Evolutionary conservation across 2,113 vertebrate genomes (phyloP).

Genomic region (Leucosticte australis): DNA sequence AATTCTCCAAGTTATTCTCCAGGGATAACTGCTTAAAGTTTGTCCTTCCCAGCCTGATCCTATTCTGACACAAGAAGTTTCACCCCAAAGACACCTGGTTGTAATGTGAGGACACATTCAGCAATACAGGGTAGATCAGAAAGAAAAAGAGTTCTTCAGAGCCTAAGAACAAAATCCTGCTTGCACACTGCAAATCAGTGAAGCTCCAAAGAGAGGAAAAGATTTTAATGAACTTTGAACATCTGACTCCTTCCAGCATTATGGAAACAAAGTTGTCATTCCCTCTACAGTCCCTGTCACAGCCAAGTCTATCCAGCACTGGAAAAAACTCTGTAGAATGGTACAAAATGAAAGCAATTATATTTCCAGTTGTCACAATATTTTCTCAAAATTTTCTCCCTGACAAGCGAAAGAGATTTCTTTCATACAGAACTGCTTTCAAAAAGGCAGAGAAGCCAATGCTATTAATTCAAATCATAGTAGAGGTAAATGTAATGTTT

Average conservation of each 20-base stretch:
- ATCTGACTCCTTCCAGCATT: conserved; percentile 9
- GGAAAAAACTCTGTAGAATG: conserved; percentile 14
- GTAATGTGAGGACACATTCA: background rate
- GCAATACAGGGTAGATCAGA: background rate
- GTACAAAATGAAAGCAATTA: conserved; percentile 33
- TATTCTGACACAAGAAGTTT: background rate
- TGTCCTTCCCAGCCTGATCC: background rate
- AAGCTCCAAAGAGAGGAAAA: background rate
- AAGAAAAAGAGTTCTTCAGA: background rate
- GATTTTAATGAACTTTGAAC: conserved; percentile 16
- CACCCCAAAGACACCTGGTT: background rate
- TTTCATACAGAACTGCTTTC: background rate
- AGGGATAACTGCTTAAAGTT: background rate
- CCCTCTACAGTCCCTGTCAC: background rate
- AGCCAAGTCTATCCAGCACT: conserved; percentile 7
- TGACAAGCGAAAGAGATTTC: background rate
- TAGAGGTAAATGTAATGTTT: background rate
- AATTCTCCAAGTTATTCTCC: background rate
- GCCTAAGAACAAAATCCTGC: background rate
- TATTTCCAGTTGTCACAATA: conserved; percentile 40
- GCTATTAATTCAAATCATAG: background rate
- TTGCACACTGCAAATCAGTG: background rate
- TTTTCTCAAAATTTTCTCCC: conserved; percentile 13
- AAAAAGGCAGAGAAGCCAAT: background rate
- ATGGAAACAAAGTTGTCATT: conserved; percentile 43